Base-by-base conservation (phyloP, 2,113 vertebrate genomes). In the Copsychus sechellarum region DNA sequence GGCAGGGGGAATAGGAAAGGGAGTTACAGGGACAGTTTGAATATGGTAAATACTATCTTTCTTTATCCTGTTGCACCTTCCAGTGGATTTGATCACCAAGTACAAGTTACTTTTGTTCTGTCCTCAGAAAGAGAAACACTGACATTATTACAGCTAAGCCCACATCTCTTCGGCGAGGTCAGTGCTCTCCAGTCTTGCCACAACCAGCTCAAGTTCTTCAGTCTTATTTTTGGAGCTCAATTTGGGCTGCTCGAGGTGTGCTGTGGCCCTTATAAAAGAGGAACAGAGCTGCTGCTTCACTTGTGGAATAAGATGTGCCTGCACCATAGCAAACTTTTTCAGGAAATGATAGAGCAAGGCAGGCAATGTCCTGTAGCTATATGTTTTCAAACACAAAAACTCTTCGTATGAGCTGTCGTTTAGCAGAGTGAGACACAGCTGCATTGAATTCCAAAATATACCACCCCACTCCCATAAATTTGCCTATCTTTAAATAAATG, bases 61-160 rank as follows among this genome's bases (percentile, higher is more conserved):
- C 71, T 90, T 94, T 93, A 81, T 93, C 91, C 89, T 95, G 65
- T 95, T 96, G 91, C 95, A 89, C 88, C 91, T 97, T 95, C 94
- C 92, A 95, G 91, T 92, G 93, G 89, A 86, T 91, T 89, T 81
- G 48, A 89, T 81, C 65, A 93, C 36, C 57, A 94, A 93, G 65
- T 95, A 90, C 92, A 96, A 67, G 11, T 25, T 60, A 56, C 21
- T 89, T 84, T 72, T 91, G 43, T 56, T 89, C 67, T 73, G 45
- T 50, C 24, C 56, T 84, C 2, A 0, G 40, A 40, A 72, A 84
- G 19, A 70, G n/a, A 90, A 88, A 43, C 8, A 19, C 47, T 67
- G 69, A 81, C 24, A 12, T n/a, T n/a, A 48, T 70, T 83, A 42
- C 42, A 58, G 45, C 64, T 81, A 56, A 92, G 79, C 8, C 9